Conservation (phyloP, 2,113 vertebrate genomes). For the Xenopus laevis region DNA sequence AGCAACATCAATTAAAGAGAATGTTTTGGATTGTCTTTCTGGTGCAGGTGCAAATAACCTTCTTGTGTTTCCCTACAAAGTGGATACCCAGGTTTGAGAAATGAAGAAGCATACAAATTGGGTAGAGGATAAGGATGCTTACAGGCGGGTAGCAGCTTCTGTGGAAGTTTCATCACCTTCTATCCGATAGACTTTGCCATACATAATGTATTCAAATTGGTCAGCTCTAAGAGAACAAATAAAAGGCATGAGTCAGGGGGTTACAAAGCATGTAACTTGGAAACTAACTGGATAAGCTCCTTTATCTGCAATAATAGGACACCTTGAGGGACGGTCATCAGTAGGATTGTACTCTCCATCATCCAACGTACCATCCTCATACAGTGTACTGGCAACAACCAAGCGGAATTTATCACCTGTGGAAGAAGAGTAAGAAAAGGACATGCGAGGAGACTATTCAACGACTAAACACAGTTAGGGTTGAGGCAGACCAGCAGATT, state of each 20-base stretch:
- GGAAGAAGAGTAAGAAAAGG: neutral
- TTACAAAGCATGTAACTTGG: neutral
- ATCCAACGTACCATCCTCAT: slow-evolving; percentile 93
- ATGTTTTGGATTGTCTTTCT: too few relatives aligned
- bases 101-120: too few relatives aligned
- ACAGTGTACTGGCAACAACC: slow-evolving; percentile 94
- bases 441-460: neutral
- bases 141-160: slow-evolving; percentile 96
- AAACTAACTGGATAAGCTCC: neutral
- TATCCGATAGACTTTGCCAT: slow-evolving; percentile 95
- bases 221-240: slow-evolving; percentile 71
- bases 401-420: slow-evolving; percentile 93
- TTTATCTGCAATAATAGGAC: neutral
- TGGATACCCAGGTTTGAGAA: too few relatives aligned
- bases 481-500: too few relatives aligned
- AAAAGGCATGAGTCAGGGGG: neutral
- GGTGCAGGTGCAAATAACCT: too few relatives aligned
- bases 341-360: slow-evolving; percentile 96
- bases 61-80: too few relatives aligned
- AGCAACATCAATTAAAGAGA: too few relatives aligned
- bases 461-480: neutral
- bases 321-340: slow-evolving; percentile 92
- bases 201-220: slow-evolving; percentile 98
- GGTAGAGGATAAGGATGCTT: slow-evolving; percentile 53
- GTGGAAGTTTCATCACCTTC: slow-evolving; percentile 96